Evolutionary conservation across 1,140 invertebrate genomes (phyloP), one percentile per base, ranked within the genome.

Genomic region (Harlomillsia oculata): DNA sequence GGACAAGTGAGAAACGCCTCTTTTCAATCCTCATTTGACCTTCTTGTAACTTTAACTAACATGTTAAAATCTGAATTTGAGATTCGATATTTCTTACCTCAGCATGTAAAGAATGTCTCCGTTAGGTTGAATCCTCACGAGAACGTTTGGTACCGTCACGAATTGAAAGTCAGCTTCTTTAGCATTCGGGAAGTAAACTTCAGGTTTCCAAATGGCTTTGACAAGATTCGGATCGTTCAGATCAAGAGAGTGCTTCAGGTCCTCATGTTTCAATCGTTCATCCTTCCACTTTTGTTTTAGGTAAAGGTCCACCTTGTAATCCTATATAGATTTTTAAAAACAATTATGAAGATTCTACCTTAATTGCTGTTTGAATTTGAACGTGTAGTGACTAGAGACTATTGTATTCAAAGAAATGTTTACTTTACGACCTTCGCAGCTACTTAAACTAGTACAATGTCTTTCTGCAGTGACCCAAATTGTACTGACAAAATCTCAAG

Each of bases 171-270:
- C 77, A 0, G 78, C 81, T 55, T 78, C 72, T 69, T 82, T 83
- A 23, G 80, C 81, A 67, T 83, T 83, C 25, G 78, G 75, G 63
- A 83, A 82, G 67, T 82, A 83, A 2, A 81, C 76, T 65, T 83
- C 80, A 0, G 81, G 81, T 51, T 82, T 78, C 82, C 82, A 83
- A 49, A 83, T 77, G 9, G 62, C 48, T 29, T 77, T 75, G 1
- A 81, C 75, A 36, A 81, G 66, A 46, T 75, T 74, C 3, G 75
- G 75, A 65, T 80, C 78, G 61, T 76, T 79, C 5, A 80, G 66
- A 57, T 79, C 75, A 5, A 80, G 65, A 0, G 77, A 69, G 53
- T 75, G 71, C 1, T 73, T 75, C 16, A 77, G 71, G 25, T 76
- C 72, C n/a, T 72, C 65, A 56, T 75, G 72, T 44, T 71, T 66